Base-by-base conservation (phyloP, 2,113 vertebrate species). In the Nerophis lumbriciformis region DNA sequence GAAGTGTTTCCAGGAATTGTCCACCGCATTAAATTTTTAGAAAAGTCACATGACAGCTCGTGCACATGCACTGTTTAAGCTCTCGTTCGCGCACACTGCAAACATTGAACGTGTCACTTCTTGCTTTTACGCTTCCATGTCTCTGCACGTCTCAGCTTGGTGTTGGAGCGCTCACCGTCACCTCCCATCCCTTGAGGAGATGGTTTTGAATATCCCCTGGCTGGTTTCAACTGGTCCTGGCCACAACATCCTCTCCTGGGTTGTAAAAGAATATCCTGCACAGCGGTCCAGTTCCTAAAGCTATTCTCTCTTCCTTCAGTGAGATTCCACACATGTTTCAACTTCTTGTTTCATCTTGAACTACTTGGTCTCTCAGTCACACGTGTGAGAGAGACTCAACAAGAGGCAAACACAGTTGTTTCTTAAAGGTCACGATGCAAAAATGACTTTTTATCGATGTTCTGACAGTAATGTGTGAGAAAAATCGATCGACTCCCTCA, bases 201-300 rank as follows among this genome's bases (percentile, higher is more conserved):
- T 0, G 9, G 28, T 14, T 6, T n/a, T 19, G 13, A 35, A 15
- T 42, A 16, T 38, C 48, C 12, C 28, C 47, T 1, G 8, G 45
- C 61, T 63, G 55, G 21, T 66, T 66, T 54, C 19, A 73, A 63
- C 38, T 48, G 54, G 48, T 39, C 9, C 36, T 1, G 45, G 48
- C 48, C 42, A 69, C 66, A 68, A 62, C 64, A 65, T 70, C 61
- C 63, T 66, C 64, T 59, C 38, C 6, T 19, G 28, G 44, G 39
- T 45, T 73, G 28, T 42, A 54, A 50, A 57, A 66, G 53, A n/a
- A 57, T 58, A 66, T 67, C 57, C 53, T 72, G 60, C 45, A 28
- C 56, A 28, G 28, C 16, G 35, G n/a, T 48, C 45, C 15, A 16
- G 0, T 57, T 39, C 42, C 50, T 38, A 7, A 42, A 37, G 4